Conservation (phyloP, 2,797 vertebrate species). For the Cynopterus sphinx region DNA sequence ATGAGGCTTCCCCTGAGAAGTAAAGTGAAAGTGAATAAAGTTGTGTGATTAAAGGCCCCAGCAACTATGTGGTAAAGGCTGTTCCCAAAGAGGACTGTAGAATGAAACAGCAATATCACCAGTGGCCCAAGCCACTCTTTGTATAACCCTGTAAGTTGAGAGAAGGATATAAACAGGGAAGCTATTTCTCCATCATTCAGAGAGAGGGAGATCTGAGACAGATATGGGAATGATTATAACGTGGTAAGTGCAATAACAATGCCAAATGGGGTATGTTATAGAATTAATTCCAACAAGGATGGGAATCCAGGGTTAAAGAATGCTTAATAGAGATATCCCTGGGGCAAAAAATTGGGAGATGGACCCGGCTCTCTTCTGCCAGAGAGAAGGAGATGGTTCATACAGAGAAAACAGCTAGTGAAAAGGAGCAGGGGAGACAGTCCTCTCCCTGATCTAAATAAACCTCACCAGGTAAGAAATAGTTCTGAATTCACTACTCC, state of each 20-base stretch:
- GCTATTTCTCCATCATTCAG: neutral
- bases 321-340: neutral
- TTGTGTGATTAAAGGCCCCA: neutral
- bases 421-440: neutral
- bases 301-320: neutral
- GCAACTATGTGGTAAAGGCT: neutral
- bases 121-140: neutral
- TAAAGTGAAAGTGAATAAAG: neutral
- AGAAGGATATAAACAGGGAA: neutral
- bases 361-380: neutral
- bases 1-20: neutral
- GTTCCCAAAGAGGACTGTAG: neutral
- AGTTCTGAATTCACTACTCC: neutral
- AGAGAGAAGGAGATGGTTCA: neutral
- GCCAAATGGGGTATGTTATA: neutral
- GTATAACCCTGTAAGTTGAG: neutral
- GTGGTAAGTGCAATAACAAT: fast-evolving
- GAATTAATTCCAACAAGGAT: neutral
- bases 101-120: neutral
- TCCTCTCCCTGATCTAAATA: neutral
- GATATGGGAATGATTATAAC: neutral
- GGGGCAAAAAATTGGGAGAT: neutral
- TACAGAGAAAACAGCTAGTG: neutral
- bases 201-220: neutral
- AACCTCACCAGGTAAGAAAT: neutral